Evolutionary conservation across 2,797 vertebrate genomes (phyloP), one percentile per base, ranked within the genome.

Genomic region (Sorex maritimensis): DNA sequence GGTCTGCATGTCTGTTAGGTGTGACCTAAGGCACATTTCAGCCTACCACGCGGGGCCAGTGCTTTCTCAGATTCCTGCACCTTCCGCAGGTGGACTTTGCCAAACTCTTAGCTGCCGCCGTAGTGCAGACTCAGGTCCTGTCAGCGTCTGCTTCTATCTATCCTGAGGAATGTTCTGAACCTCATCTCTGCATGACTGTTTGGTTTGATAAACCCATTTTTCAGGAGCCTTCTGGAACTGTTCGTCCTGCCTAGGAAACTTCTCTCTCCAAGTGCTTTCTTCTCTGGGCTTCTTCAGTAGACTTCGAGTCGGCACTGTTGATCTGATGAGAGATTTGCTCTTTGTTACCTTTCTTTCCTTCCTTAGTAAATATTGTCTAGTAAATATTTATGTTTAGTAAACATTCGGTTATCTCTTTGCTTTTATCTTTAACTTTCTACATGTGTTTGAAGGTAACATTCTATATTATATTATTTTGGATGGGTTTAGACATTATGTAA

Each of bases 361-460:
- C n/a, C 86, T 58, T 68, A 61, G 0, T 92, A 80, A 88, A 26
- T 80, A 81, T 41, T 74, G 8, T 72, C 30, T 68, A 61, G 0
- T 92, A 80, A 88, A 26, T 80, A 81, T 41, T 74, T 34, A 19
- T 26, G 8, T 72, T 38, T 68, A 61, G 0, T 92, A 80, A 88
- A 26, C 74, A 81, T 41, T 74, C 49, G 17, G 34, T 78, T 82
- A 77, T 90, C 15, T 6, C 6, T 89, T 93, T 72, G 46, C 41
- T 72, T 89, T 82, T 67, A 61, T 86, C 92, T 74, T 23, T 81
- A 52, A 75, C 68, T 68, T 92, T 86, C n/a, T 93, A 5, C 52
- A 49, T 58, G 8, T 74, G 73, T 86, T 28, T 11, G 8, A 9
- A 26, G 3, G 6, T 28, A 19, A 63, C 41, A 71, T 30, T 80